These are phyloP conservation scores for Odontesthes bonariensis DNA, from an alignment of 2,113 vertebrate genomes.

Conservation along the genomic window DNA sequence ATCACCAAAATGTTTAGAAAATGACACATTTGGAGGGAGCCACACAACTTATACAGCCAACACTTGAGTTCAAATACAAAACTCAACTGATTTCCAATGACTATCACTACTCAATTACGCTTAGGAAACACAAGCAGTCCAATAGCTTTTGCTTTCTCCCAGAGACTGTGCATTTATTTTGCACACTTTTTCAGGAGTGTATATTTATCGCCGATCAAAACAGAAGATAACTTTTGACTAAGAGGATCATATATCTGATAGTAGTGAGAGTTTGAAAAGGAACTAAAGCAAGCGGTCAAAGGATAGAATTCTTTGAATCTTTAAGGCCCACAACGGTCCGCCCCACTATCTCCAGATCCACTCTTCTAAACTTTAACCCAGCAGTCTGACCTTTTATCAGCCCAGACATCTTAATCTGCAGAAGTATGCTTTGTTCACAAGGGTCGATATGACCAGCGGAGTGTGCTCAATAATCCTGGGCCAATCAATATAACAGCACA, in stretches of 20 bases:
- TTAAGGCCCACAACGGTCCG: too few species aligned
- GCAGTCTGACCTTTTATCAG: slow-evolving; percentile 36
- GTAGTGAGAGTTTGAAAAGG: neutral
- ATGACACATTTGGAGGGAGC: neutral
- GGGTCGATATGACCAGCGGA: slow-evolving; percentile 23
- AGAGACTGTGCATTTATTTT: too few species aligned
- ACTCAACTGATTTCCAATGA: too few species aligned
- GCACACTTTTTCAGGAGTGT: too few species aligned
- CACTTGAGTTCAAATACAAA: neutral
- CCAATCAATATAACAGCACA: neutral
- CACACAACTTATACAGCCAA: neutral
- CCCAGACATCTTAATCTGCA: slow-evolving; percentile 52
- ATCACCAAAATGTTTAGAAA: neutral
- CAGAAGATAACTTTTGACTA: too few species aligned
- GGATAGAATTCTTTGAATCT: neutral
- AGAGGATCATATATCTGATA: too few species aligned
- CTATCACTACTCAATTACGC: too few species aligned
- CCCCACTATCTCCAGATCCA: neutral
- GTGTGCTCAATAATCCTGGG: neutral
- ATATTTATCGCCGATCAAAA: too few species aligned
- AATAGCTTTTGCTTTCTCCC: too few species aligned
- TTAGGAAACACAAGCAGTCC: too few species aligned
- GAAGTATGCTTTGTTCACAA: slow-evolving; percentile 22
- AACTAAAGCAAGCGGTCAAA: neutral
- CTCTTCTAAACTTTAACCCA: slow-evolving; percentile 17